phyloP scores from a whole-genome alignment of 2,888 invertebrate genomes.

The Arrhopalites spinosus region DNA sequence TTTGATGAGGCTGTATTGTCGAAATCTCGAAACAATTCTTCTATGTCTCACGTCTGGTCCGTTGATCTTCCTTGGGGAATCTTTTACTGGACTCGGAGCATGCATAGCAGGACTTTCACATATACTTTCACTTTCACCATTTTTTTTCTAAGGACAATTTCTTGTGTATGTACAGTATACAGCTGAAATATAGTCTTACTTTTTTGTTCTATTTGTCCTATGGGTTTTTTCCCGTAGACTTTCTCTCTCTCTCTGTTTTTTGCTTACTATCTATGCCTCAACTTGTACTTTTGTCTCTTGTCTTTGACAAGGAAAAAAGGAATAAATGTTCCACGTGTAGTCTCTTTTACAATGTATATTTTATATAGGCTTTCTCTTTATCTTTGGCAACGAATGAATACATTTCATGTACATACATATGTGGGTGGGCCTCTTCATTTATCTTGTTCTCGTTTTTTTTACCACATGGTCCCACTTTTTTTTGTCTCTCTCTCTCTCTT shows the following conservation, averaged over 20 bases:
- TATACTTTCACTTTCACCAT: too few relatives aligned
- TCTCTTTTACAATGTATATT: background rate
- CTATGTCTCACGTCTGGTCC: constrained; percentile 47
- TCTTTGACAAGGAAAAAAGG: background rate
- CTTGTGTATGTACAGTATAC: too few relatives aligned
- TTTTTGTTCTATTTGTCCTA: too few relatives aligned
- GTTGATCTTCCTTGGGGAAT: constrained; percentile 48
- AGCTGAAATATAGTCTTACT: background rate
- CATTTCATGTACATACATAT: too few relatives aligned
- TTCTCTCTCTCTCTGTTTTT: background rate
- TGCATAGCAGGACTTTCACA: too few relatives aligned
- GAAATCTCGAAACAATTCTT: constrained; percentile 52
- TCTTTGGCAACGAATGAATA: background rate
- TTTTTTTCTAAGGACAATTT: too few relatives aligned
- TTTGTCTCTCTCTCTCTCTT: background rate
- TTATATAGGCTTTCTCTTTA: background rate
- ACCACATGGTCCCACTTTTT: background rate
- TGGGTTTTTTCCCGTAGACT: too few relatives aligned
- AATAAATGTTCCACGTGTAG: background rate
- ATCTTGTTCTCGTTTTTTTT: too few relatives aligned
- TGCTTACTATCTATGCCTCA: background rate
- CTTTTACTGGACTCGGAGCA: too few relatives aligned
- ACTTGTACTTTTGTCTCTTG: background rate
- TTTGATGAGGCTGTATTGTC: constrained; percentile 52
- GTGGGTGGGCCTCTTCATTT: background rate